phyloP scores from a whole-genome alignment of 2,797 vertebrate species.

The Cyprinodon diabolis region DNA sequence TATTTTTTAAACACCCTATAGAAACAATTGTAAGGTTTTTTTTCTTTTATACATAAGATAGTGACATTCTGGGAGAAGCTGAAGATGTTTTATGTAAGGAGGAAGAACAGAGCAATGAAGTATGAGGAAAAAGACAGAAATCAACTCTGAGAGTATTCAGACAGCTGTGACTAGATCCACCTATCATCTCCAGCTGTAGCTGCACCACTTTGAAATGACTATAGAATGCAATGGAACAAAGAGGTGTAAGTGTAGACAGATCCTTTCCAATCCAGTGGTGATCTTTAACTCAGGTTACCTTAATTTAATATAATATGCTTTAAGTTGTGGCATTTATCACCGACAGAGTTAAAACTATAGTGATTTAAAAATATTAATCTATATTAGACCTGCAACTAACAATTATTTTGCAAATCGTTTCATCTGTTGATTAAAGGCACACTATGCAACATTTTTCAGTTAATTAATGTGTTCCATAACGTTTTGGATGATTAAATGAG shows the following conservation, averaged over 20 bases:
- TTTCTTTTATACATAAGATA: neutral
- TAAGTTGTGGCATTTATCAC: neutral
- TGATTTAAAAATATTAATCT: neutral
- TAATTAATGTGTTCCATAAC: too few species aligned
- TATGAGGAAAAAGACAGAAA: conserved; percentile 3
- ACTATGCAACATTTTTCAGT: too few species aligned
- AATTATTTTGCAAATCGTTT: too few species aligned
- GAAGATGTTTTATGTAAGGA: conserved; percentile 11
- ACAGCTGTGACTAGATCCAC: neutral
- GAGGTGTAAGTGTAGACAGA: neutral
- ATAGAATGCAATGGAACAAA: neutral
- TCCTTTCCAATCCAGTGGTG: neutral
- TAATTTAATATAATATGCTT: neutral
- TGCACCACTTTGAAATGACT: neutral
- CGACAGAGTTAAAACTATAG: neutral
- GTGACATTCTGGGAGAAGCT: conserved; percentile 1
- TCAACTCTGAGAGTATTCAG: neutral
- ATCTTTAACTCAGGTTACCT: neutral
- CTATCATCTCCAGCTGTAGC: neutral
- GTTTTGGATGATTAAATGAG: too few species aligned
- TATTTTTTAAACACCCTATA: too few species aligned
- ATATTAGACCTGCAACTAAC: too few species aligned
- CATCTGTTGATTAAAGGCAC: too few species aligned
- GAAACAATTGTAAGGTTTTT: too few species aligned
- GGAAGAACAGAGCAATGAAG: conserved; percentile 6